Evolutionary conservation across 2,797 vertebrate species (phyloP), one percentile per base, ranked within the genome.

Genomic region (Simalia tracyae): DNA sequence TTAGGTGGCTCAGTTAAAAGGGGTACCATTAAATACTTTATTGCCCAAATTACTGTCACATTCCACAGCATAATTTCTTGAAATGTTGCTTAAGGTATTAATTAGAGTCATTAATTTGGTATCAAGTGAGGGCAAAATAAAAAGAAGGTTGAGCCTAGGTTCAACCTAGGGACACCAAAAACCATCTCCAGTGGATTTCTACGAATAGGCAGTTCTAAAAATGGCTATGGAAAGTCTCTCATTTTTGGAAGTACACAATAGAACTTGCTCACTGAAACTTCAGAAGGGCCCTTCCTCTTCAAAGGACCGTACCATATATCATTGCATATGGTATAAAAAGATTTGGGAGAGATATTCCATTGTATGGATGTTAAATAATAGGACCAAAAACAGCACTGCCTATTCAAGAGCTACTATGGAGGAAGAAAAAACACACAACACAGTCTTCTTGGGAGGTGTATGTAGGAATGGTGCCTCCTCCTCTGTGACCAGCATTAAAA

Each of bases 61-160:
- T 87, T 42, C 8, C 42, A 42, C 10, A 84, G 68, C 60, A 61
- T 36, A 87, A 91, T 61, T 60, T 31, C 6, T 24, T 84, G 28
- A 60, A 94, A 89, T 91, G 22, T 72, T 89, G 60, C 36, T 90
- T 92, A 54, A 92, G 91, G 86, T 88, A 93, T 81, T 91, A 31
- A 87, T 86, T 91, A 85, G 31, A 90, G 89, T 86, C 24, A 15
- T 86, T 94, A 31, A 94, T 92, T 92, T 93, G 60, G 1, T 54
- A 89, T 92, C 92, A 90, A 94, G 91, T 84, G 28, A 92, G 36
- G 87, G 86, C 46, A 57, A 54, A 24, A 84, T 86, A 68, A 91
- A 22, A 84, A 90, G 63, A 59, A 50, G 91, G 85, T n/a, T 15
- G 26, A 84, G 84, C 60, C 87, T 88, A 91, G 61, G 36, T 8